These are phyloP conservation scores for Ibidorhyncha struthersii DNA, from an alignment of 2,113 vertebrate species.

Conservation along the genomic window DNA sequence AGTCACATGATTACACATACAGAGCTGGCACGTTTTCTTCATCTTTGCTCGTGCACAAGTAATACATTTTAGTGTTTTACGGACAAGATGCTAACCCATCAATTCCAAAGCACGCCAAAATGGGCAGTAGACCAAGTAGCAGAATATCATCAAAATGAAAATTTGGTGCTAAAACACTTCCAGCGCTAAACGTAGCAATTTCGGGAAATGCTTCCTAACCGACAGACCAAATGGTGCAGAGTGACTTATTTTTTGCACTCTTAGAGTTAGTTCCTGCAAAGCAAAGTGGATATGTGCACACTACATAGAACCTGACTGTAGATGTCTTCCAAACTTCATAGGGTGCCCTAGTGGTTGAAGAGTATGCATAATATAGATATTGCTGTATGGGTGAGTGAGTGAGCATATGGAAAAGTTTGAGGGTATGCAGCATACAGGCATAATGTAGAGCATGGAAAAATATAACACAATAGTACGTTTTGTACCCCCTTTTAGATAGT, in stretches of 20 bases:
- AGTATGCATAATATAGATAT: neutral
- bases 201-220: neutral
- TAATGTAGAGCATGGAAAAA: neutral
- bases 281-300: neutral
- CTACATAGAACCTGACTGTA: neutral
- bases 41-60: neutral
- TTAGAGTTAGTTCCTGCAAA: neutral
- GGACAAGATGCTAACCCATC: neutral
- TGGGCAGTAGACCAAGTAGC: neutral
- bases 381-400: neutral
- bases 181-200: neutral
- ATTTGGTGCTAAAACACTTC: neutral
- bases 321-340: neutral
- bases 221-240: neutral
- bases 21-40: neutral
- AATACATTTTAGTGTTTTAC: neutral
- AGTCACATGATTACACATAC: neutral
- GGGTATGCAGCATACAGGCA: neutral
- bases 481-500: fast-evolving
- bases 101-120: neutral
- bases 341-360: no score
- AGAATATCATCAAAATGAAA: neutral
- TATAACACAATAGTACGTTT: neutral
- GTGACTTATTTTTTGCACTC: neutral
- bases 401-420: neutral